phyloP scores from a whole-genome alignment of 2,888 invertebrate species.

The Lepidocyrtoides sp. region DNA sequence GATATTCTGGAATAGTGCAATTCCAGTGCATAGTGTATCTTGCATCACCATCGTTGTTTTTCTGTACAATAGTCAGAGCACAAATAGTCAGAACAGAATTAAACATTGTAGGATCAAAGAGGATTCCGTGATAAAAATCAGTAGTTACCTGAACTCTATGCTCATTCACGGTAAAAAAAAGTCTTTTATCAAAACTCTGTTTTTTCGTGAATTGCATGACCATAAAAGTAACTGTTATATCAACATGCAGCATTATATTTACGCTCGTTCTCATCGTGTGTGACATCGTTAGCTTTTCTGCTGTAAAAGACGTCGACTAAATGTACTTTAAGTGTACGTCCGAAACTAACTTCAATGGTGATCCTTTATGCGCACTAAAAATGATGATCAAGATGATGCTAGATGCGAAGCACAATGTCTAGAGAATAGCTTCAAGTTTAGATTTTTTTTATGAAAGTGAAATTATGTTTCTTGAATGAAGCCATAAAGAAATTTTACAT shows the following conservation, averaged over 20 bases:
- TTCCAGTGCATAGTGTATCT: neutral
- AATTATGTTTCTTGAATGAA: neutral
- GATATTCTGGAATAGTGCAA: neutral
- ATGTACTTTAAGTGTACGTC: too few species aligned
- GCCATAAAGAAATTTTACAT: conserved; percentile 6
- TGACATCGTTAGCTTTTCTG: neutral
- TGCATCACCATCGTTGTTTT: neutral
- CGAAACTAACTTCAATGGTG: too few species aligned
- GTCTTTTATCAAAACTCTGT: neutral
- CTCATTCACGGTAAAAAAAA: neutral
- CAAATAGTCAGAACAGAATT: too few species aligned
- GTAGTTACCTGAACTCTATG: neutral
- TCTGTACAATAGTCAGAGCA: too few species aligned
- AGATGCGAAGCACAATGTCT: neutral
- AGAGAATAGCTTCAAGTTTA: too few species aligned
- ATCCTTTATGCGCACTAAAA: too few species aligned
- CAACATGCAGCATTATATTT: neutral
- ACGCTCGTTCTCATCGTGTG: neutral
- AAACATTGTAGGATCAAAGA: neutral
- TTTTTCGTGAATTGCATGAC: conserved; percentile 47
- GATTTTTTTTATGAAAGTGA: neutral
- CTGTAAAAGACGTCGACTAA: too few species aligned
- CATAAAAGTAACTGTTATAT: conserved; percentile 47
- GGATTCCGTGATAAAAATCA: conserved; percentile 16
- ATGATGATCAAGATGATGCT: too few species aligned